Evolutionary conservation across 2,888 invertebrate species (phyloP), one percentile per base, ranked within the genome.

Genomic region (Hydrotaea diabolus): DNA sequence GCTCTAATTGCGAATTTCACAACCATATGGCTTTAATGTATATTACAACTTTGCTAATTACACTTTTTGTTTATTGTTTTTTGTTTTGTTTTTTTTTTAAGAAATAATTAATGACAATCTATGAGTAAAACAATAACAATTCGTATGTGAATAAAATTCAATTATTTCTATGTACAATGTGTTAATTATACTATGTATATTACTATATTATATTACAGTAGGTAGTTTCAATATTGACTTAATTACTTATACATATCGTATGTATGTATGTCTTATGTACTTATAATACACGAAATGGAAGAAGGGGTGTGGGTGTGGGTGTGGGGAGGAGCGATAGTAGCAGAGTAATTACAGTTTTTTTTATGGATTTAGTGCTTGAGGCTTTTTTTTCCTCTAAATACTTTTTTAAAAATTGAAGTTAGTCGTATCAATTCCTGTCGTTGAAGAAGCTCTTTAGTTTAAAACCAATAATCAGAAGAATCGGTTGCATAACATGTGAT

Each of bases 1-100:
- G 88, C 88, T 89, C 89, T 89, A 88, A 89, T 89, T 89, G 89
- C 89, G 89, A 88, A 86, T 87, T 87, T 89, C 89, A 89, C 89
- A 89, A 89, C 89, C 89, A 89, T 88, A 87, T 89, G 87, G 87
- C 89, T 88, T 88, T 80, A 77, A 77, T 77, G 13, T 80, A 82
- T 85, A 77, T 83, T 83, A 83, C 85, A 85, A 57, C 57, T 80
- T 85, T 82, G 73, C 46, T 82, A 80, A 80, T 80, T 81, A 83
- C 73, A 80, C 66, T 75, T 76, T 69, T 69, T 59, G 26, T 31
- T 36, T 81, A 11, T 74, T 55, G 57, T 64, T 80, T 31, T 4
- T 31, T 4, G 31, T 31, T 31, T 31, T 31, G 7, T 80, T 31
- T 4, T 31, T 4, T 2, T 31, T 31, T 31, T 31, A 31, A 69